These are phyloP conservation scores for Hemibagrus guttatus DNA, from an alignment of 2,797 vertebrate species.

Conservation along the genomic window DNA sequence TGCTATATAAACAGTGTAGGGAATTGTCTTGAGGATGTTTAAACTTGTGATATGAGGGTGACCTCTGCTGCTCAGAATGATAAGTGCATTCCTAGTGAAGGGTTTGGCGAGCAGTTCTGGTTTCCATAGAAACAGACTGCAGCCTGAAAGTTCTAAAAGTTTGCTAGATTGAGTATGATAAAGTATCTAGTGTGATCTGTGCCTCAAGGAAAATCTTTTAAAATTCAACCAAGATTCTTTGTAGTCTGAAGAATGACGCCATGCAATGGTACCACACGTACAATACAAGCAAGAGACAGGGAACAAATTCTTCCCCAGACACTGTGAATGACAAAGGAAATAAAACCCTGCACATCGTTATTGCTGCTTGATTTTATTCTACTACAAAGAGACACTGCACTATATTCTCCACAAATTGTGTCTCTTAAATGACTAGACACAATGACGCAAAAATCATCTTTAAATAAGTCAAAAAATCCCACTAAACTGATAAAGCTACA, in stretches of 20 bases:
- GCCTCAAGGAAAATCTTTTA: conserved; percentile 12
- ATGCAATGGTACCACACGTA: neutral
- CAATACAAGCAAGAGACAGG: neutral
- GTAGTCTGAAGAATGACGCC: neutral
- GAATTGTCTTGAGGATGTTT: neutral
- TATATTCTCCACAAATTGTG: neutral
- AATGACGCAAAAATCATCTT: neutral
- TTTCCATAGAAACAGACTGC: conserved; percentile 26
- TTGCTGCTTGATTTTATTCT: neutral
- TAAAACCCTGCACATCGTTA: neutral
- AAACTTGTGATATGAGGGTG: conserved; percentile 19
- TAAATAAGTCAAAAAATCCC: neutral
- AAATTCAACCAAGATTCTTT: neutral
- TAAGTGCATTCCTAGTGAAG: neutral
- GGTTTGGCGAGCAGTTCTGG: neutral
- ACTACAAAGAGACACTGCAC: neutral
- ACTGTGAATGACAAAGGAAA: neutral
- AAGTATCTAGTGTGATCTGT: conserved; percentile 7
- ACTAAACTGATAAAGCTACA: neutral
- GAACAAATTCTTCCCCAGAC: neutral
- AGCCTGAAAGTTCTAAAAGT: conserved; percentile 18
- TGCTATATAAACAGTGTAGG: neutral
- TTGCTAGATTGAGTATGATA: conserved; percentile 11
- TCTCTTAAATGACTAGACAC: neutral
- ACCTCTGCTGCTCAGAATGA: conserved; percentile 46